Conservation (phyloP, 2,797 vertebrate genomes). For the Agapornis canus region DNA sequence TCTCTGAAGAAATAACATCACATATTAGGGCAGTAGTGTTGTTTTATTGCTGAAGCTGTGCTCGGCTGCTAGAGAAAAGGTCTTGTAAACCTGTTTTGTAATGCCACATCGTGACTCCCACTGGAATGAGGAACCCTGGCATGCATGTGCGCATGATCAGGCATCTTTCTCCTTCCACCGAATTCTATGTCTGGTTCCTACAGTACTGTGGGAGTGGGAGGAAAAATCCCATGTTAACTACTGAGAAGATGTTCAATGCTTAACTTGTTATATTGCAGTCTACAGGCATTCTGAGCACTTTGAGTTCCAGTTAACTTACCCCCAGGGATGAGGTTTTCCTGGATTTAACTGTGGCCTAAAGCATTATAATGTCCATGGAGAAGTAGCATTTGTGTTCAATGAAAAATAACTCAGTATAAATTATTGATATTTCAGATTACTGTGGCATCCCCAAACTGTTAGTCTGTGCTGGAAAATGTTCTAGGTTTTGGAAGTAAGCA, state of each 20-base stretch:
- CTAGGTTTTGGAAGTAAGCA: not conserved
- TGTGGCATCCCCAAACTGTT: not conserved
- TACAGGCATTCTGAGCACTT: not conserved
- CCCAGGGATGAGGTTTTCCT: not conserved
- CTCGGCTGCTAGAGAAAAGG: not conserved
- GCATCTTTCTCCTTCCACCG: not conserved
- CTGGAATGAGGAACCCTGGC: not conserved
- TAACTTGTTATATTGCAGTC: not conserved
- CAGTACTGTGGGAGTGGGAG: not conserved
- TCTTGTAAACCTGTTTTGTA: not conserved
- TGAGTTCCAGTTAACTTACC: not conserved
- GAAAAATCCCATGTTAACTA: not conserved
- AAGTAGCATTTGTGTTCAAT: not conserved
- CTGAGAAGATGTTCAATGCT: not conserved
- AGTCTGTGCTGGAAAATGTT: not conserved
- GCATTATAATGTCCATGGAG: accelerated
- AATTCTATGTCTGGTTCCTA: not conserved
- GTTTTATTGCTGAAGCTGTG: not conserved
- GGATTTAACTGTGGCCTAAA: not conserved
- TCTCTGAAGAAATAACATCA: not conserved
- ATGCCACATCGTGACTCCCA: accelerated
- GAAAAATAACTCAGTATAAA: not conserved
- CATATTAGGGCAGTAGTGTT: not conserved
- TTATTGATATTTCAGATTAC: not conserved
- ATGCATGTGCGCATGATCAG: accelerated